Percentiles rank a stretch among this genome's conserved stretches.
phyloP scores from a whole-genome alignment of 2,113 vertebrate species.

The Naja naja region DNA sequence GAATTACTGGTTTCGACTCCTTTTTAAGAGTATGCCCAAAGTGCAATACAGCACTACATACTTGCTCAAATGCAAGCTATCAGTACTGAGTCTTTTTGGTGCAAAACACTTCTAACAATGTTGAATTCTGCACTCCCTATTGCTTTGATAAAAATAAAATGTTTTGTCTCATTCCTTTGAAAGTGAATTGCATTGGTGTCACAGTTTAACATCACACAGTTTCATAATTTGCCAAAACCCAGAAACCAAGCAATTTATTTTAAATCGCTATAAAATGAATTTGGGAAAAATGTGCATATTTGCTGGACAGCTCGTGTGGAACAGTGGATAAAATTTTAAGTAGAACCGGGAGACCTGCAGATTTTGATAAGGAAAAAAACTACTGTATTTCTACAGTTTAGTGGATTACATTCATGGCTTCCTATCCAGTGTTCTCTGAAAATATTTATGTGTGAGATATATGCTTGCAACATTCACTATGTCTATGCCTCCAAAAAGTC shows the following conservation, averaged over 20 bases:
- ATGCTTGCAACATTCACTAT: not conserved
- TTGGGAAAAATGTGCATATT: slow-evolving; percentile 14
- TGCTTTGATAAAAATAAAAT: not conserved
- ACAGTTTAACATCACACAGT: slow-evolving; percentile 12
- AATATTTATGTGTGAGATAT: not conserved
- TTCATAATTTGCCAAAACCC: slow-evolving; percentile 7
- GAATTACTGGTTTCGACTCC: not conserved
- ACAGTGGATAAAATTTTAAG: not conserved
- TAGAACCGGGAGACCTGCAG: not conserved
- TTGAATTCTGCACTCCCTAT: not conserved
- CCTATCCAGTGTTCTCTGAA: not conserved
- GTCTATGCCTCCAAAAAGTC: not conserved
- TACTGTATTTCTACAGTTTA: not conserved
- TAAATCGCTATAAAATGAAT: not conserved
- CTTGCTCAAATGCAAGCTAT: slow-evolving; percentile 13
- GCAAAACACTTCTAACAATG: not conserved
- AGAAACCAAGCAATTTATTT: slow-evolving; percentile 21
- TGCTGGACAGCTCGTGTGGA: not conserved
- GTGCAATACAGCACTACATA: not conserved
- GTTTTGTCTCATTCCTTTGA: slow-evolving; percentile 7
- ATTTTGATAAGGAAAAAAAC: not conserved
- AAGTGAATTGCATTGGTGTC: not conserved
- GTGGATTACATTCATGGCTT: not conserved
- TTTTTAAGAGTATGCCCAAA: not conserved
- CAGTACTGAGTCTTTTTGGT: not conserved